A percentile compares a stretch with the other conserved stretches of the same genome.
Conservation (phyloP, 37 sponge, comb jelly and placozoan genomes). For the Hexactinellida sp. region DNA sequence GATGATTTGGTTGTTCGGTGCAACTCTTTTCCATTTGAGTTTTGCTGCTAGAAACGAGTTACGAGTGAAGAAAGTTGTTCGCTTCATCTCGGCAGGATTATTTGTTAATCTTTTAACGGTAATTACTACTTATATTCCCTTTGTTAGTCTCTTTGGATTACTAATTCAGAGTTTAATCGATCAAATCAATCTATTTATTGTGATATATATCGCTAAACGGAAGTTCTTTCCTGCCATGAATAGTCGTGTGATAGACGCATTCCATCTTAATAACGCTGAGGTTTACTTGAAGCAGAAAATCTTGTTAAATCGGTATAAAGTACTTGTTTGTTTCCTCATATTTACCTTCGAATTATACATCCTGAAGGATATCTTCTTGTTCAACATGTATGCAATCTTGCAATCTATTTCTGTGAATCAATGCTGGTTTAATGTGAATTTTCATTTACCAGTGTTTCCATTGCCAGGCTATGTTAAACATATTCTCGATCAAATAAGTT, state of each 20-base stretch:
- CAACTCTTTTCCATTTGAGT: neutral
- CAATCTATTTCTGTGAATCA: neutral
- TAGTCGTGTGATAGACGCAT: neutral
- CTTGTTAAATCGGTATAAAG: neutral
- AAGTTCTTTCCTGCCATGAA: slow-evolving; percentile 9
- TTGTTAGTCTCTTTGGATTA: neutral
- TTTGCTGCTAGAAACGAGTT: neutral
- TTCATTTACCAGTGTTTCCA: neutral
- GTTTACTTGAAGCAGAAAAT: neutral
- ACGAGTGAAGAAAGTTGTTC: neutral
- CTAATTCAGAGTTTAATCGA: neutral
- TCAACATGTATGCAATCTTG: neutral
- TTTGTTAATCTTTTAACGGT: neutral
- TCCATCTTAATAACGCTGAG: neutral
- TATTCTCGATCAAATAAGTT: neutral
- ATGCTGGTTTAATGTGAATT: neutral
- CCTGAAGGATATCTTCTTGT: neutral
- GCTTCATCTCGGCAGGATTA: neutral
- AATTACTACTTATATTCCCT: neutral
- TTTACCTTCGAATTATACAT: neutral
- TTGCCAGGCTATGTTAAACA: neutral
- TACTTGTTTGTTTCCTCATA: neutral
- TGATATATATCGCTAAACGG: neutral
- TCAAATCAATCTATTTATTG: neutral
- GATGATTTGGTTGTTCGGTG: slow-evolving; percentile 15